These are phyloP conservation scores for Drosophila algonquin DNA, from an alignment of 2,888 invertebrate genomes.

Conservation along the genomic window DNA sequence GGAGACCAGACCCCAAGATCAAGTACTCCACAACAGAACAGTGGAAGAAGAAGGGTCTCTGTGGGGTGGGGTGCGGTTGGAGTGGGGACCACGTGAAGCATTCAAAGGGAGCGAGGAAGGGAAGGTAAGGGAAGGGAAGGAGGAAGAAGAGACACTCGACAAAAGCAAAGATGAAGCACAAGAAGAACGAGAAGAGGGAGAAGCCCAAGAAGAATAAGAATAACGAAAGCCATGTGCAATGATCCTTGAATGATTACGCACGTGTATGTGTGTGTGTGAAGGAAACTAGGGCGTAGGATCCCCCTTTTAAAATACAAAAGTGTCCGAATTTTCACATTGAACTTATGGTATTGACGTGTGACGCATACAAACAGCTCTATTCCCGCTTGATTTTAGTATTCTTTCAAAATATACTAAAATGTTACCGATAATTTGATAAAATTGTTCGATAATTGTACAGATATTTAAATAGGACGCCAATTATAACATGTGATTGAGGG, in stretches of 20 bases:
- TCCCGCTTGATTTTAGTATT: not conserved
- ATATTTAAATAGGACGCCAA: too few species aligned
- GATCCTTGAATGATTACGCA: slow-evolving; percentile 70
- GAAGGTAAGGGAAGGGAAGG: slow-evolving; percentile 4
- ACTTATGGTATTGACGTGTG: too few species aligned
- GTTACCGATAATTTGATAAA: too few species aligned
- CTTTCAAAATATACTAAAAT: not conserved
- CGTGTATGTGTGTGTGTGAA: slow-evolving; percentile 9
- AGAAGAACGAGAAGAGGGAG: slow-evolving; percentile 16
- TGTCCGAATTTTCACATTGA: too few species aligned
- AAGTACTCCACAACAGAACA: slow-evolving; percentile 68
- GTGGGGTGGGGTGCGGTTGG: not conserved
- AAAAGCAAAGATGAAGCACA: slow-evolving; percentile 10
- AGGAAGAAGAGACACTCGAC: slow-evolving; percentile 14
- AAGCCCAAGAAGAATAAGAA: slow-evolving; percentile 29
- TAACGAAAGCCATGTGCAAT: slow-evolving; percentile 58
- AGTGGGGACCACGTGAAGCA: slow-evolving; percentile 28
- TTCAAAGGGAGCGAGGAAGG: slow-evolving; percentile 9
- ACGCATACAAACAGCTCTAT: too few species aligned
- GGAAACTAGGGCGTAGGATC: slow-evolving; percentile 1
- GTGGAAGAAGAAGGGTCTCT: slow-evolving; percentile 11
- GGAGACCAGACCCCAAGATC: slow-evolving; percentile 58
- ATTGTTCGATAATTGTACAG: too few species aligned
- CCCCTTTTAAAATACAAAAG: too few species aligned
- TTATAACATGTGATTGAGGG: too few species aligned